Evolutionary conservation across 2,888 invertebrate species (phyloP).

Genomic region (Priocnemis perturbator): DNA sequence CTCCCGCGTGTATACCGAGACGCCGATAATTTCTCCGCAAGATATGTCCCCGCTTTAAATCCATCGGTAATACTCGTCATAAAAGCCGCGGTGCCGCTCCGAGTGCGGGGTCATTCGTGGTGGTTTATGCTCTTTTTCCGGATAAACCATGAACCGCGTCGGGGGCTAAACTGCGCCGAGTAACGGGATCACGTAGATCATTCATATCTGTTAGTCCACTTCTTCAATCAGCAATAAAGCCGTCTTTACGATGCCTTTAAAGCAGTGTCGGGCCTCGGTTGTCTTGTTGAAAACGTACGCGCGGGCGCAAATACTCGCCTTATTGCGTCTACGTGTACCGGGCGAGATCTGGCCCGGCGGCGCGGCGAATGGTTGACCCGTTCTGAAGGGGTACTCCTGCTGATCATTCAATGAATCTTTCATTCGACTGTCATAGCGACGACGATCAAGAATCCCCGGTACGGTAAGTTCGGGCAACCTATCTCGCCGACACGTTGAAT

Average conservation of each 20-base stretch:
- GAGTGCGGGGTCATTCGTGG: neutral
- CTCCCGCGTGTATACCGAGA: no score
- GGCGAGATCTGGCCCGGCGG: neutral
- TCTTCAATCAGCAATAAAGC: slow-evolving; percentile 40
- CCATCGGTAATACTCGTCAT: no score
- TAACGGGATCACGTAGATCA: slow-evolving; percentile 30
- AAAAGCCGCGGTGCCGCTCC: neutral
- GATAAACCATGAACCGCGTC: no score
- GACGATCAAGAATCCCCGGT: slow-evolving; percentile 45
- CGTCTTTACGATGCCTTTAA: slow-evolving; percentile 43
- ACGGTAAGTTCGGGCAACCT: slow-evolving; percentile 12
- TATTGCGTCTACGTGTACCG: slow-evolving; percentile 23
- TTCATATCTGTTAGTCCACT: slow-evolving; percentile 39
- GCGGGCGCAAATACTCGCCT: slow-evolving; percentile 17
- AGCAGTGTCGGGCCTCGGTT: slow-evolving; percentile 7
- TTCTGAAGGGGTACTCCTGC: slow-evolving; percentile 44
- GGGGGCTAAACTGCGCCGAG: neutral
- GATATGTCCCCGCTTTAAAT: no score
- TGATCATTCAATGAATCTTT: slow-evolving; percentile 62
- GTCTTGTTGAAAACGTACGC: slow-evolving; percentile 4
- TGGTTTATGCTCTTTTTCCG: no score
- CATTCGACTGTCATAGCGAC: slow-evolving; percentile 54
- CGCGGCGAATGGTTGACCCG: slow-evolving; percentile 34
- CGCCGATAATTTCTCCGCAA: no score
- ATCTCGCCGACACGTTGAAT: slow-evolving; percentile 42